A percentile compares a stretch with the other conserved stretches of the same genome.
Evolutionary conservation across 1,140 invertebrate genomes (phyloP).

Genomic region (Glomeris maerens): DNA sequence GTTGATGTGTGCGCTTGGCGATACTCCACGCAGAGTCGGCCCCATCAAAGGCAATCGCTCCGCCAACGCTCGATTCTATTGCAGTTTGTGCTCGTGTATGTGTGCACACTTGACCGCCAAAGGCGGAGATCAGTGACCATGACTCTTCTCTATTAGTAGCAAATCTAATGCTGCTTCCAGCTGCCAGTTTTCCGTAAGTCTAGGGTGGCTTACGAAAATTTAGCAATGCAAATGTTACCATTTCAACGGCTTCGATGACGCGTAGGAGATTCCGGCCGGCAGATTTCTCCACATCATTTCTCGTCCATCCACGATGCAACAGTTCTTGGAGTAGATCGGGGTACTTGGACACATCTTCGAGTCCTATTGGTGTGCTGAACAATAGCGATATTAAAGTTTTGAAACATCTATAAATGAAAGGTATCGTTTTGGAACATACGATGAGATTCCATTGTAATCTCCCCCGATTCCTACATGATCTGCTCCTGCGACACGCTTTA

Average conservation of each 20-base stretch:
- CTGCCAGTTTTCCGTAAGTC: too few relatives aligned
- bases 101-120: too few relatives aligned
- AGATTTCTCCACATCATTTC: conserved; percentile 24
- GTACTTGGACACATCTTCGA: conserved; percentile 30
- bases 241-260: conserved; percentile 26
- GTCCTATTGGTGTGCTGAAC: conserved; percentile 30
- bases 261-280: conserved; percentile 27
- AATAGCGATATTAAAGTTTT: neutral
- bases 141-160: too few relatives aligned
- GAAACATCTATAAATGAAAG: neutral
- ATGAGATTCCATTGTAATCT: conserved; percentile 28
- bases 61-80: too few relatives aligned
- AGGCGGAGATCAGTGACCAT: too few relatives aligned
- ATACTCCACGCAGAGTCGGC: too few relatives aligned
- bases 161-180: too few relatives aligned
- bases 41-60: too few relatives aligned
- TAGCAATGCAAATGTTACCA: too few relatives aligned
- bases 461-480: conserved; percentile 31
- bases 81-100: too few relatives aligned
- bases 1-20: too few relatives aligned
- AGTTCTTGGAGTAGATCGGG: conserved; percentile 26
- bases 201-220: too few relatives aligned
- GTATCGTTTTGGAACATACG: neutral
- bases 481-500: conserved; percentile 26
- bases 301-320: conserved; percentile 20